Percentiles rank a stretch among this genome's conserved stretches.
Evolutionary conservation across 2,113 vertebrate genomes (phyloP).

Genomic region (Pao palembangensis): DNA sequence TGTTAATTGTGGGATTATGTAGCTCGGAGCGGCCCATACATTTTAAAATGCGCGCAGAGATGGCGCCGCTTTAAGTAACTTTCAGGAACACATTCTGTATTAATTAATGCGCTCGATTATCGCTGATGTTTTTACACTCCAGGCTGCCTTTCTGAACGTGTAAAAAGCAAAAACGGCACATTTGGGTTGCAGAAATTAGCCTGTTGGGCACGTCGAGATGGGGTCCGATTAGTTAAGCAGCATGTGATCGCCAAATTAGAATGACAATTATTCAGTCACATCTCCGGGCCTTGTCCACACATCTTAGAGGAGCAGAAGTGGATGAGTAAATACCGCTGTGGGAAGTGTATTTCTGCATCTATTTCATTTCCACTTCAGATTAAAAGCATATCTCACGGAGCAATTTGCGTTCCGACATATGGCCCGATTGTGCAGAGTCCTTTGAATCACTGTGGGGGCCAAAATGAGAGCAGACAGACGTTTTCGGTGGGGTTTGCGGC

Average conservation of each 20-base stretch:
- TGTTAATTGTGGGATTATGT: conserved; percentile 41
- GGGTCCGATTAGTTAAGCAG: conserved; percentile 8
- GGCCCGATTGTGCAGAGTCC: conserved; percentile 27
- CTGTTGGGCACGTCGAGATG: conserved; percentile 12
- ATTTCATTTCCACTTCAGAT: conserved; percentile 5
- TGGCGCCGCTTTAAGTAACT: conserved; percentile 34
- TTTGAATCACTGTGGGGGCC: conserved; percentile 5
- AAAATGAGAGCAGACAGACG: conserved; percentile 26
- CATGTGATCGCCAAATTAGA: conserved; percentile 1
- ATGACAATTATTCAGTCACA: not conserved
- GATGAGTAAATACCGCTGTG: conserved; percentile 7
- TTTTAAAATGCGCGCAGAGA: conserved; percentile 35
- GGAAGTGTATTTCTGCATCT: not conserved
- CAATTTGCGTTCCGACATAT: conserved; percentile 12
- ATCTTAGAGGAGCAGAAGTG: not conserved
- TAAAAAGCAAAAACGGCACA: conserved; percentile 20
- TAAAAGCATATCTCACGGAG: not conserved
- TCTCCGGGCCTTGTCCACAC: too few species aligned
- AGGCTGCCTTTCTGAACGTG: conserved; percentile 1
- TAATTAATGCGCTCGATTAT: conserved; percentile 28
- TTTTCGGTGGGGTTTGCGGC: conserved; percentile 33
- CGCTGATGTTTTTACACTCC: conserved; percentile 25
- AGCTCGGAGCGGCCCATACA: conserved; percentile 33
- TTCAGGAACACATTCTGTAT: conserved; percentile 41
- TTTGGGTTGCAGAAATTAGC: not conserved